Conservation (phyloP, 2,888 invertebrate species). For the Andrena haemorrhoa region DNA sequence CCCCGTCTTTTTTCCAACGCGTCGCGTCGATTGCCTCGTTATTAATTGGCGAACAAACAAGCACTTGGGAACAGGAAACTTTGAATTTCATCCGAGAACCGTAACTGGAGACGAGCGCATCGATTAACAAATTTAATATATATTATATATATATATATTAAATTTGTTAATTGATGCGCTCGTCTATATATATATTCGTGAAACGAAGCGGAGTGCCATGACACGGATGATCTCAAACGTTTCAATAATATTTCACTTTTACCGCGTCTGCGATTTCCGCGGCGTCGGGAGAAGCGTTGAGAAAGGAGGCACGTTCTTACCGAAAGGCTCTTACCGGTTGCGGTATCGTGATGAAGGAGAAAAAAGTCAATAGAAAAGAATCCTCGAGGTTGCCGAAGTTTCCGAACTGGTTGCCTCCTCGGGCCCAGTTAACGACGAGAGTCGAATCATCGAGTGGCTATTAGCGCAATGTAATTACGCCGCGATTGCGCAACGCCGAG, state of each 20-base stretch:
- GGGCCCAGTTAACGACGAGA: slow-evolving; percentile 49
- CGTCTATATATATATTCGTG: too few relatives aligned
- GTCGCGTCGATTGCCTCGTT: slow-evolving; percentile 27
- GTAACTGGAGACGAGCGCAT: slow-evolving; percentile 35
- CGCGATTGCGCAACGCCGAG: slow-evolving; percentile 53
- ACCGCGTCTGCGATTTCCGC: neutral
- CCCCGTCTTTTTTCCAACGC: neutral
- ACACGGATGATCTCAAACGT: too few relatives aligned
- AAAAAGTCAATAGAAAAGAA: slow-evolving; percentile 23
- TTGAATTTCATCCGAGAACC: slow-evolving; percentile 40
- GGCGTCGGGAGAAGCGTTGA: neutral
- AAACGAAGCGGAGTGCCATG: too few relatives aligned
- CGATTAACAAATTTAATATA: slow-evolving; percentile 8
- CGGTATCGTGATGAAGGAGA: neutral
- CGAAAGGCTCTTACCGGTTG: slow-evolving; percentile 1
- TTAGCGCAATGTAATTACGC: slow-evolving; percentile 60
- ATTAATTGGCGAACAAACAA: slow-evolving; percentile 52
- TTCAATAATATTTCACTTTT: neutral
- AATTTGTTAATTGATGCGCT: too few relatives aligned
- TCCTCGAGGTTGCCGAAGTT: slow-evolving; percentile 36
- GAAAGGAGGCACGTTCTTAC: neutral
- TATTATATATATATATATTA: too few relatives aligned
- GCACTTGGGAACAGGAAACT: slow-evolving; percentile 21
- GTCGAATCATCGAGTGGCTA: slow-evolving; percentile 63
- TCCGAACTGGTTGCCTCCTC: slow-evolving; percentile 40